Evolutionary conservation across 2,888 invertebrate species (phyloP), one percentile per base, ranked within the genome.

Genomic region (Colostygia pectinataria): DNA sequence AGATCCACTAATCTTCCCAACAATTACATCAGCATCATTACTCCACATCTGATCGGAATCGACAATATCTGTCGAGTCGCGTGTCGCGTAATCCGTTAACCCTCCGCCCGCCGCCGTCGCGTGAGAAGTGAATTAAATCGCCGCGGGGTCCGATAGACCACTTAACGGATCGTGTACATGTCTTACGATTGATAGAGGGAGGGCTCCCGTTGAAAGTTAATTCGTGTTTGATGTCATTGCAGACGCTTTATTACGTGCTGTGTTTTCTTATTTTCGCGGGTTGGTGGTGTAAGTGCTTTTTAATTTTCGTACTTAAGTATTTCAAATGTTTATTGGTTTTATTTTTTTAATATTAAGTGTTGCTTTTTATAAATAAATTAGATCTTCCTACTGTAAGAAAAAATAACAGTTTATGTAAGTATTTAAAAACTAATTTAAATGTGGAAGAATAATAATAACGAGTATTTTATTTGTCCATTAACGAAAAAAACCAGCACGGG

Each of bases 11-110:
- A 53, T 55, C 53, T 54, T 48, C 27, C 13, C 24, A 29, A 57
- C 53, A 55, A 57, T 66, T 69, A 69, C 64, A 65, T 66, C 61
- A 68, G 79, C 77, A 80, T 83, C 84, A 85, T 85, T 86, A 85
- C 82, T 79, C 71, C 39, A 43, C 71, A 73, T 81, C 74, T 68
- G 71, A 65, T 68, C 69, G 60, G 85, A 83, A 88, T 83, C 82
- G 87, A 89, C 81, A 83, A 88, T 87, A 80, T 89, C 84, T 88
- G 88, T 87, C 75, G 59, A 59, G 87, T 75, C 89, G 86, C 87
- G 88, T 89, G 88, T 63, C 77, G 53, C 57, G 66, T 87, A 87
- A 89, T 88, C 89, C 83, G 74, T 74, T 73, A 81, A 80, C 83
- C 84, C 83, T 77, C 79, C 76, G 67, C 72, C 74, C 64, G 68